Base-by-base conservation (phyloP, 2,888 invertebrate species). In the Bombylius discolor region DNA sequence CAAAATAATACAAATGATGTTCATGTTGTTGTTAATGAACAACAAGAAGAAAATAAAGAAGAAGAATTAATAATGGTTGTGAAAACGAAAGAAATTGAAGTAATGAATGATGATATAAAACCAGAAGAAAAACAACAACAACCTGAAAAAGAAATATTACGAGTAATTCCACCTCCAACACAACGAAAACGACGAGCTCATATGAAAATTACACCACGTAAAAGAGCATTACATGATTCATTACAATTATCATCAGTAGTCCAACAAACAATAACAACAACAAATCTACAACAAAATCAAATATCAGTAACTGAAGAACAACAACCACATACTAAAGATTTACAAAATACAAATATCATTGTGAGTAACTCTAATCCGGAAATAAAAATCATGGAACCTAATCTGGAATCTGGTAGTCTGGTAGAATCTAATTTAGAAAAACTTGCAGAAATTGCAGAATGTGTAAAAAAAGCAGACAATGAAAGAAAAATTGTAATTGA, bases 171-270 rank as follows among this genome's bases (percentile, higher is more conserved):
- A 11, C 4, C 11, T 11, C 1, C 39, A 42, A 1, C 39, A 42
- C 39, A 42, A 13, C 62, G 60, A 52, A 61, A 64, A 56, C 60
- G 64, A 13, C 63, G 66, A 32, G 59, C 61, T 1, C 64, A 64
- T 49, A 61, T 65, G 56, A 67, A 66, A 63, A 60, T 64, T 23
- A 65, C 64, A 36, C 66, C 66, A 14, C 62, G 65, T 9, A 66
- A 65, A 52, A 61, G 64, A 46, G 55, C 61, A n/a, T 12, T 54
- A 32, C 54, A 52, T 7, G 14, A 45, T n/a, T 14, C 32, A 11
- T 42, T 11, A 11, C 11, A 8, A 11, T 8, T 4, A 42, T 11
- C 47, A 44, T 13, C 42, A 14, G n/a, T 48, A 4, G 33, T 32
- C 45, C 23, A 44, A 45, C 13, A 9, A 31, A 5, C n/a, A 45